phyloP scores from a whole-genome alignment of 92 coral and sea anemone species.

The Phenganax stokvisi region DNA sequence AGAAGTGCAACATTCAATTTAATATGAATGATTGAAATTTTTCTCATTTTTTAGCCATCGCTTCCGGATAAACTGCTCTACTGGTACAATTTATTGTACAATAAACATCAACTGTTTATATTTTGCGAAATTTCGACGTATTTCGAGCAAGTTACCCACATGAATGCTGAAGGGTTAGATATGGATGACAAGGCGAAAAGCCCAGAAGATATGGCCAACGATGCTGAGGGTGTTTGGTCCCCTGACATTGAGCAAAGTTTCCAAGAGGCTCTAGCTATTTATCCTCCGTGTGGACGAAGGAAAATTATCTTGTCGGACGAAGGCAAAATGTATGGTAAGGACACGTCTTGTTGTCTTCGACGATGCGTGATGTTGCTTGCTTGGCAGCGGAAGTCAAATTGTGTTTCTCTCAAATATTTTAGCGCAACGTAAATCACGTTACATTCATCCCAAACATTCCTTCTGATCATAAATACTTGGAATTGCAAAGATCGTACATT shows the following conservation, averaged over 20 bases:
- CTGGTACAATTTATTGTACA: slow-evolving; percentile 27
- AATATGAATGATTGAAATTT: slow-evolving; percentile 96
- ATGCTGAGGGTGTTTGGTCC: slow-evolving; percentile 99
- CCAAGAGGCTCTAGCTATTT: slow-evolving; percentile 96
- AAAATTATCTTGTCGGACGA: slow-evolving; percentile 97
- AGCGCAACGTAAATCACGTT: slow-evolving; percentile 16
- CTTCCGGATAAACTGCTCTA: slow-evolving; percentile 80
- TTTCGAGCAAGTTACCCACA: slow-evolving; percentile 16
- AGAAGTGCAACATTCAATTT: slow-evolving; percentile 25
- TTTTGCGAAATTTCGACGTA: slow-evolving; percentile 27
- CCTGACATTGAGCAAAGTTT: slow-evolving; percentile 98
- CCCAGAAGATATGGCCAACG: slow-evolving; percentile 99
- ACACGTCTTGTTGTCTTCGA: neutral
- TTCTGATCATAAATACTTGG: slow-evolving; percentile 22
- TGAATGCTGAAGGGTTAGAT: neutral
- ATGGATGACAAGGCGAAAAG: slow-evolving; percentile 97
- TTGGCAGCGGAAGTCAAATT: slow-evolving; percentile 19
- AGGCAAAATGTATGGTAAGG: slow-evolving; percentile 99
- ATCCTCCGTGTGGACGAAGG: slow-evolving; percentile 98
- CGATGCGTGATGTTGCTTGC: neutral
- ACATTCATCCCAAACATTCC: slow-evolving; percentile 35
- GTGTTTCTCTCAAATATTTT: slow-evolving; percentile 19
- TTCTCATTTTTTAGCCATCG: slow-evolving; percentile 90
- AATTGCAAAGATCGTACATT: slow-evolving; percentile 25
- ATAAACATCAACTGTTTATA: neutral